Percentiles rank a stretch among this genome's conserved stretches.
These are phyloP conservation scores for Glossosoma conforme DNA, from an alignment of 1,140 invertebrate genomes.

Conservation along the genomic window DNA sequence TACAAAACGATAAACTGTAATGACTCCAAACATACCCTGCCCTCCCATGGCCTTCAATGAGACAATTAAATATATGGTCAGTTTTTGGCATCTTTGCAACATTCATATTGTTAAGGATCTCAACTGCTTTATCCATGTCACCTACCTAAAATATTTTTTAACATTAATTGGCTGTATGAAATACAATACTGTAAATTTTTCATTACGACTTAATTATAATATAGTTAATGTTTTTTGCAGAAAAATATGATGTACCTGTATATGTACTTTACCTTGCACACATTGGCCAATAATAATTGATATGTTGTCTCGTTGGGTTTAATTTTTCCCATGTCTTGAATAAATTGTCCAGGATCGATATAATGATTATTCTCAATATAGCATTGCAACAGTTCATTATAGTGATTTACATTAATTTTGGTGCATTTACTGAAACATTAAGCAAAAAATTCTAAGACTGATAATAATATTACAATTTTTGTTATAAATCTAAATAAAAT, in stretches of 20 bases:
- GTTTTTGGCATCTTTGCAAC: slow-evolving; percentile 48
- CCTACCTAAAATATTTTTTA: slow-evolving; percentile 42
- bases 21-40: slow-evolving; percentile 38
- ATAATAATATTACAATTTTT: not conserved
- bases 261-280: slow-evolving; percentile 43
- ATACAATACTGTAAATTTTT: slow-evolving; percentile 4
- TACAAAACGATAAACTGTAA: not conserved
- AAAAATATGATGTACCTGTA: not conserved
- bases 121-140: slow-evolving; percentile 53
- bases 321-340: slow-evolving; percentile 38
- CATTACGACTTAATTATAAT: not conserved
- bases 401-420: slow-evolving; percentile 42
- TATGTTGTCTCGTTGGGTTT: slow-evolving; percentile 48
- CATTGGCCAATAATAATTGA: slow-evolving; percentile 45
- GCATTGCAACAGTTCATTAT: slow-evolving; percentile 42
- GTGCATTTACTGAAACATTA: slow-evolving; percentile 36
- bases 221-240: not conserved
- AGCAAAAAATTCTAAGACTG: slow-evolving; percentile 2
- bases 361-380: slow-evolving; percentile 44
- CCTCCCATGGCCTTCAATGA: slow-evolving; percentile 55
- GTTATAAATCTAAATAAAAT: not conserved
- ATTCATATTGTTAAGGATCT: slow-evolving; percentile 59
- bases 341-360: slow-evolving; percentile 36
- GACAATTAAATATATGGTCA: slow-evolving; percentile 54
- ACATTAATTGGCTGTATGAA: too few relatives aligned